Evolutionary conservation across 2,888 invertebrate genomes (phyloP).

Genomic region (Hirtodrosophila alboralis): DNA sequence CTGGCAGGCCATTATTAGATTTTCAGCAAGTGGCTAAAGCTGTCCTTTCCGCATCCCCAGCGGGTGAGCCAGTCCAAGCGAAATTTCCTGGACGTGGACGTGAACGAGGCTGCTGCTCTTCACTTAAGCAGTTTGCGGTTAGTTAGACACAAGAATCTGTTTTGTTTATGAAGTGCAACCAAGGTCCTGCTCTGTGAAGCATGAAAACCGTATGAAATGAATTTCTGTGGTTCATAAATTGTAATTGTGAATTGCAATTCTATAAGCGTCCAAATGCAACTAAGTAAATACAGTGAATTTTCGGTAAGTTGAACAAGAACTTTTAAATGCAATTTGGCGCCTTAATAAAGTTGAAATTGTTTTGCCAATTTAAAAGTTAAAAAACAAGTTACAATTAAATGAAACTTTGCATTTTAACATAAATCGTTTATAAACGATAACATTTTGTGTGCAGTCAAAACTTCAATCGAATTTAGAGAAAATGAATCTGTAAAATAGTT

Average conservation of each 20-base stretch:
- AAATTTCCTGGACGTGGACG: conserved; percentile 45
- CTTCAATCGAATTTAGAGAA: too few relatives aligned
- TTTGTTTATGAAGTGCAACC: conserved; percentile 58
- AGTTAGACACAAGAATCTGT: conserved; percentile 64
- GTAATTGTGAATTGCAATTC: conserved; percentile 35
- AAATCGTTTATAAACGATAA: too few relatives aligned
- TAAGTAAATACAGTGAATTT: too few relatives aligned
- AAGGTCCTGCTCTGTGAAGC: conserved; percentile 18
- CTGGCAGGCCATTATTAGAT: conserved; percentile 70
- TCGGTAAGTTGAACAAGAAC: too few relatives aligned
- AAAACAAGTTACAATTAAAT: too few relatives aligned
- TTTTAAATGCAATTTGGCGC: too few relatives aligned
- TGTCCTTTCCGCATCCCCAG: conserved; percentile 12
- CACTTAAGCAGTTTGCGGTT: conserved; percentile 71
- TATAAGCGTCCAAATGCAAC: conserved; percentile 13
- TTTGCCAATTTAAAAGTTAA: too few relatives aligned
- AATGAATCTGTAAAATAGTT: too few relatives aligned
- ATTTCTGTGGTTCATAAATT: conserved; percentile 26
- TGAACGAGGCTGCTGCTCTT: conserved; percentile 15
- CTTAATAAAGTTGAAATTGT: too few relatives aligned
- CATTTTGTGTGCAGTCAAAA: too few relatives aligned
- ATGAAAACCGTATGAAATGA: conserved; percentile 42
- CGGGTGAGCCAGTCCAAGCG: conserved; percentile 29
- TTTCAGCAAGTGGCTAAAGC: conserved; percentile 63
- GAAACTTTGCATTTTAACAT: too few relatives aligned